These are phyloP conservation scores for Cantharis flavilabris DNA, from an alignment of 2,888 invertebrate species.

Conservation along the genomic window DNA sequence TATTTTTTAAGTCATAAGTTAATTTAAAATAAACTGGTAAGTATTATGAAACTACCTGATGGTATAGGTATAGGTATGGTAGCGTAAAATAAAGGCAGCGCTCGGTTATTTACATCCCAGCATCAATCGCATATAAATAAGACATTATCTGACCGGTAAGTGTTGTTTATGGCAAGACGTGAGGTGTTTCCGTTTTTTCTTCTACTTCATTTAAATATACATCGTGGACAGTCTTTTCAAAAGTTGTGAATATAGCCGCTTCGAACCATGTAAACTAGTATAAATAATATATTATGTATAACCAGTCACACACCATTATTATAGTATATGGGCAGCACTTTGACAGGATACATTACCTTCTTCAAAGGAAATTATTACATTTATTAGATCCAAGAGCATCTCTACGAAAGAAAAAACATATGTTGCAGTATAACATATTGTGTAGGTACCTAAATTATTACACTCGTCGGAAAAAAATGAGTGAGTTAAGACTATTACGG, in stretches of 20 bases:
- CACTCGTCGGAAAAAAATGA: neutral
- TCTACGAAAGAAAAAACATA: neutral
- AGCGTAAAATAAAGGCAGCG: conserved; percentile 26
- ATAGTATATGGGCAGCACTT: neutral
- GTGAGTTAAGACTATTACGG: neutral
- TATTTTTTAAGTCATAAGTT: neutral
- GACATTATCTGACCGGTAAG: conserved; percentile 52
- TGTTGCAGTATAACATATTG: neutral
- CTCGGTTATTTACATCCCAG: conserved; percentile 38
- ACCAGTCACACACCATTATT: neutral
- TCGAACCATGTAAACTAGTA: conserved; percentile 5
- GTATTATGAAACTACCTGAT: neutral
- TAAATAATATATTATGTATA: conserved; percentile 10
- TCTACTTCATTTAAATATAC: conserved; percentile 29
- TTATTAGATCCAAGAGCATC: neutral
- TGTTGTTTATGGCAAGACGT: conserved; percentile 50
- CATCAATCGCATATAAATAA: conserved; percentile 49
- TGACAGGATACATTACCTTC: neutral
- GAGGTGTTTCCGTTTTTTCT: conserved; percentile 50
- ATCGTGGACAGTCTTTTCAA: conserved; percentile 38
- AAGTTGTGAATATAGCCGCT: conserved; percentile 19
- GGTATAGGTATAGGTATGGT: neutral
- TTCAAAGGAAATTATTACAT: neutral
- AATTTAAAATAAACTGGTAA: no score
- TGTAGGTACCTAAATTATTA: neutral